Base-by-base conservation (phyloP, 2,113 vertebrate species). In the Sapayoa aenigma region DNA sequence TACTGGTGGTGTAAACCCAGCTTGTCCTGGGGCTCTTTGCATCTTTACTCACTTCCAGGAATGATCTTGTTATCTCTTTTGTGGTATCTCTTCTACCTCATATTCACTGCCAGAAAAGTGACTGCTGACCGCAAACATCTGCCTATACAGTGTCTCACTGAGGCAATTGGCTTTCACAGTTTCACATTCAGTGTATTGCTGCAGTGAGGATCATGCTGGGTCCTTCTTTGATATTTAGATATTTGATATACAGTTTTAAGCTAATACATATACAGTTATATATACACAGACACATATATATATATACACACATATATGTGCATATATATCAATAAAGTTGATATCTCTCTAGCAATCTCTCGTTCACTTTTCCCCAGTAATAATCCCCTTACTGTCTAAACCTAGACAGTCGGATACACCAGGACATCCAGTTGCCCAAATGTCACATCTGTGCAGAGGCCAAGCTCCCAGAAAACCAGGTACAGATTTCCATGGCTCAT, bases 211-310 rank as follows among this genome's bases (percentile, higher is more conserved):
- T 91, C 81, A 55, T 62, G 37, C 41, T 76, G 62, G 9, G 42
- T 87, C 46, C 22, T 71, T 91, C 66, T 94, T 69, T 89, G 69
- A 69, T 95, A 89, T 53, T 39, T 93, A 50, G n/a, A n/a, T n/a
- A n/a, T n/a, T n/a, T n/a, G n/a, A n/a, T n/a, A n/a, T n/a, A n/a
- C n/a, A n/a, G n/a, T n/a, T n/a, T n/a, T n/a, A n/a, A n/a, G n/a
- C n/a, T n/a, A n/a, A n/a, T n/a, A n/a, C n/a, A n/a, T n/a, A n/a
- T n/a, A n/a, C n/a, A n/a, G n/a, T n/a, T n/a, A n/a, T n/a, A n/a
- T n/a, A n/a, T n/a, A n/a, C n/a, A n/a, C n/a, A n/a, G n/a, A n/a
- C n/a, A n/a, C n/a, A n/a, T n/a, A n/a, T n/a, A n/a, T n/a, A n/a
- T n/a, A n/a, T n/a, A n/a, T n/a, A n/a, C n/a, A n/a, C n/a, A n/a